Base-by-base conservation (phyloP, 2,888 invertebrate genomes). In the Phania funesta region DNA sequence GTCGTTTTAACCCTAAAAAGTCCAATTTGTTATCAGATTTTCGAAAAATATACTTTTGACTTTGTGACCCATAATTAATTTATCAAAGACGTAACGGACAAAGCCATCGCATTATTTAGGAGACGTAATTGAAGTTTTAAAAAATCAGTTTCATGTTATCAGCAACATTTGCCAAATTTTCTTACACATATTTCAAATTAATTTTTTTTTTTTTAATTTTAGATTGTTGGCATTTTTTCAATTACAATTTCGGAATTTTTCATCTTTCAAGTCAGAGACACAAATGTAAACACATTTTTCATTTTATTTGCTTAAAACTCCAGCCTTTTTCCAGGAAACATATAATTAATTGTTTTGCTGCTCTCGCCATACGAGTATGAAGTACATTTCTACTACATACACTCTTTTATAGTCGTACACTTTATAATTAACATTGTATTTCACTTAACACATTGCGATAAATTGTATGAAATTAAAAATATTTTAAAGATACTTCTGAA, bases 401-500 rank as follows among this genome's bases (percentile, higher is more conserved):
- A 58, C 35, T 56, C 13, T 24, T 13, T 50, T 38, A 60, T 38
- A 22, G 38, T 48, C 20, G 11, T 60, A 65, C 44, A 73, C n/a
- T 73, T 58, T 35, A 79, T 65, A 71, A 79, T 79, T 73, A 71
- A 79, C 78, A 79, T 58, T 65, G 58, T 79, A 73, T 73, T 79
- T 79, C 65, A 79, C 71, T 65, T 73, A 50, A 60, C 65, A 71
- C 64, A 52, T 50, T 24, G 41, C 52, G 52, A 60, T 76, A 68
- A 58, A 68, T 80, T 54, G 24, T 38, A 64, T 64, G 68, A 76
- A 56, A 68, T 64, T 46, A 62, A 9, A 48, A 41, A 35, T 26
- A 60, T 70, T 9, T 41, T 60, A n/a, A 13, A n/a, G 2, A 1
- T 18, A 16, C n/a, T n/a, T n/a, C n/a, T n/a, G n/a, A n/a, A n/a